Evolutionary conservation across 2,113 vertebrate genomes (phyloP).

Genomic region (Corydoras maculifer): DNA sequence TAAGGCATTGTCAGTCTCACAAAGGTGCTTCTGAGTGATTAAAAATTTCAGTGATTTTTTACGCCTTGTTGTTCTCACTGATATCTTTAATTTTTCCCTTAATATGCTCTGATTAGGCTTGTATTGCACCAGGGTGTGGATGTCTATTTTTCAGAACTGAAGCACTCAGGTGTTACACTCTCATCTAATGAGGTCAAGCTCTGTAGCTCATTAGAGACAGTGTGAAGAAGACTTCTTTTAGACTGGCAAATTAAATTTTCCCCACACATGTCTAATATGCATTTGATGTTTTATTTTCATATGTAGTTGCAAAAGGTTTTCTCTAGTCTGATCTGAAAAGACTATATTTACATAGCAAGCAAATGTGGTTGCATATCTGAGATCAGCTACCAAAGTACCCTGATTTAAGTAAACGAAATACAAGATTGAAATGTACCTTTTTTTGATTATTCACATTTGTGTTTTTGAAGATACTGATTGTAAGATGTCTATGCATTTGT

Average conservation of each 20-base stretch:
- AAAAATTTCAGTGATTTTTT: constrained; percentile 15
- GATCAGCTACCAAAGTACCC: too few relatives aligned
- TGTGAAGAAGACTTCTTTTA: constrained; percentile 21
- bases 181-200: constrained; percentile 26
- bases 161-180: constrained; percentile 19
- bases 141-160: constrained; percentile 23
- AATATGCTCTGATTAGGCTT: constrained; percentile 3
- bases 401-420: too few relatives aligned
- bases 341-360: too few relatives aligned
- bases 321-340: not conserved
- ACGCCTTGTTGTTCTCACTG: not conserved
- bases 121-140: not conserved
- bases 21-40: constrained; percentile 9
- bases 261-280: constrained; percentile 3
- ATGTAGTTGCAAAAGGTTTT: not conserved
- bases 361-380: too few relatives aligned
- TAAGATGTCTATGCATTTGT: too few relatives aligned
- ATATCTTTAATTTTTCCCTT: constrained; percentile 5
- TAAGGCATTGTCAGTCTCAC: not conserved
- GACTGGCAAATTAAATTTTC: constrained; percentile 25
- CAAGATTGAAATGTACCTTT: too few relatives aligned
- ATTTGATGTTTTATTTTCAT: constrained; percentile 7
- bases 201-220: constrained; percentile 9
- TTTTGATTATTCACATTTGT: too few relatives aligned
- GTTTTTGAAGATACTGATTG: too few relatives aligned